These are phyloP conservation scores for Parnassius smintheus DNA, from an alignment of 2,888 invertebrate species.

Conservation along the genomic window DNA sequence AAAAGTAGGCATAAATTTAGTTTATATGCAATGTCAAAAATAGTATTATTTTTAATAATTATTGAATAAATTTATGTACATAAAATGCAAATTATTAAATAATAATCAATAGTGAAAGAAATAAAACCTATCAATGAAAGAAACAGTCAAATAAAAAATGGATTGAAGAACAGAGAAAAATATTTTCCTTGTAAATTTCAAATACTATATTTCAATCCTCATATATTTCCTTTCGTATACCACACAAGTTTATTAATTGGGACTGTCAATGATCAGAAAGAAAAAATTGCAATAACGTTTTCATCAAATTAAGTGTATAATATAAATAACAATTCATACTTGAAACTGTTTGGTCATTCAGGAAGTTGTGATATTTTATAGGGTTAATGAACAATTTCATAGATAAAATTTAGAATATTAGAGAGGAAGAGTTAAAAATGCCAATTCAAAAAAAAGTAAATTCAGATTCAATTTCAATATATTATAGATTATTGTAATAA, in stretches of 20 bases:
- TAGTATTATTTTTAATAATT: no score
- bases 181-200: slow-evolving; percentile 16
- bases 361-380: slow-evolving; percentile 5
- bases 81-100: no score
- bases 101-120: neutral
- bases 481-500: slow-evolving; percentile 81
- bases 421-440: slow-evolving; percentile 57
- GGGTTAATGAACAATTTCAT: slow-evolving; percentile 5
- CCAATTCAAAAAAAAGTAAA: slow-evolving; percentile 79
- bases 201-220: slow-evolving; percentile 24
- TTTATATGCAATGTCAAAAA: no score
- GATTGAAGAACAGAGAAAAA: slow-evolving; percentile 14
- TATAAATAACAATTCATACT: slow-evolving; percentile 21
- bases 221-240: slow-evolving; percentile 16
- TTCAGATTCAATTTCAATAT: slow-evolving; percentile 81
- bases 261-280: slow-evolving; percentile 7
- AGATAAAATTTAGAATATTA: slow-evolving; percentile 42
- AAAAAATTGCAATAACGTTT: slow-evolving; percentile 6
- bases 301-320: slow-evolving; percentile 8
- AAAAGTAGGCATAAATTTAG: neutral
- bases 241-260: slow-evolving; percentile 23
- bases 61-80: no score
- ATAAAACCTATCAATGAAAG: no score
- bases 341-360: slow-evolving; percentile 9
- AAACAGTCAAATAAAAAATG: neutral